phyloP scores from a whole-genome alignment of 1,140 invertebrate genomes.

The Vanessa tameamea region DNA sequence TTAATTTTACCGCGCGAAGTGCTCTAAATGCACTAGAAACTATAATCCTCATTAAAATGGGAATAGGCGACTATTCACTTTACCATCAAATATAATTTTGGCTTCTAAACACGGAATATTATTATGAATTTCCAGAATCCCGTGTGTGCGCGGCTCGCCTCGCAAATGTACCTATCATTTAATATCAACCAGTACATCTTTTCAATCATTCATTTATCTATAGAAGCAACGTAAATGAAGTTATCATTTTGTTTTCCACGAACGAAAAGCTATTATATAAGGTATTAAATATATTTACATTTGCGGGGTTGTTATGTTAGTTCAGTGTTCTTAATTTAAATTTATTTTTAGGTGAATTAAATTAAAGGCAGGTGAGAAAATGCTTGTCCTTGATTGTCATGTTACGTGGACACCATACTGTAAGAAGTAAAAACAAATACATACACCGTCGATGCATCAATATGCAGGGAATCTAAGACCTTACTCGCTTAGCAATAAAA shows the following conservation, averaged over 20 bases:
- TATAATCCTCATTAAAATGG: conserved; percentile 79
- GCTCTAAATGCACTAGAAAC: conserved; percentile 78
- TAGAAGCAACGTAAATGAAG: conserved; percentile 13
- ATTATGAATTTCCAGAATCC: conserved; percentile 69
- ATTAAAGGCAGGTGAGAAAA: no score
- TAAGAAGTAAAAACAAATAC: no score
- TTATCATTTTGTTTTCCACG: conserved; percentile 23
- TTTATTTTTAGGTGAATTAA: no score
- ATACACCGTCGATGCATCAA: no score
- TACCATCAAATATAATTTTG: conserved; percentile 77
- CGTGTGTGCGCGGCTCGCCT: conserved; percentile 32
- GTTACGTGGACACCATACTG: no score
- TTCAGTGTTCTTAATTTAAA: not conserved
- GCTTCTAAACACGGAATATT: conserved; percentile 70
- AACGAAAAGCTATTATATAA: not conserved
- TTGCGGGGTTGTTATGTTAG: not conserved
- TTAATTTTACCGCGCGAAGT: conserved; percentile 79
- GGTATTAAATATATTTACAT: not conserved
- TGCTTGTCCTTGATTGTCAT: no score
- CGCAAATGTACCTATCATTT: conserved; percentile 48
- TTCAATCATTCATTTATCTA: conserved; percentile 46
- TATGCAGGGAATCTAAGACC: no score
- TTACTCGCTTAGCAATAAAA: no score
- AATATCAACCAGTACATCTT: conserved; percentile 42
- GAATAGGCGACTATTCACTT: conserved; percentile 77